Evolutionary conservation across 2,888 invertebrate species (phyloP), one percentile per base, ranked within the genome.

Genomic region (Seira musarum): DNA sequence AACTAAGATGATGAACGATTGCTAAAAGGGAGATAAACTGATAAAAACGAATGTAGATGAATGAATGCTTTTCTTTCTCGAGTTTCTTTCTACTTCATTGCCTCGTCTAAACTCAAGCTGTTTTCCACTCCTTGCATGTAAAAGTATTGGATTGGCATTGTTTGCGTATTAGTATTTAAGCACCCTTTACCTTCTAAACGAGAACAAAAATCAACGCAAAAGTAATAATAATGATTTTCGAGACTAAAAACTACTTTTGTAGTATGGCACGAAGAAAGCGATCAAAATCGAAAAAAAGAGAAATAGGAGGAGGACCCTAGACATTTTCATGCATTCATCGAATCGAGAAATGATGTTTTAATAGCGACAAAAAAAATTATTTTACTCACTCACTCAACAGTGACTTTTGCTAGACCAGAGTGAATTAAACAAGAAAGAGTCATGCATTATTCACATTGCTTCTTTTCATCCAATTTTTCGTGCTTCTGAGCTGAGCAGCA

Each of bases 401-500:
- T 65, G 25, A 30, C 30, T 30, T 30, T 30, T 30, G 8, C 3
- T 30, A 30, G 30, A 8, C 30, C 2, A 30, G 30, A 63, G 69
- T 64, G 69, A 69, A 69, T 76, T 76, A 63, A 76, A 68, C 64
- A 30, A 30, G 30, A 30, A 8, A 30, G 40, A 76, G 76, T 76
- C 76, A 69, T 76, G 76, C 76, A 76, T 76, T 69, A 76, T 76
- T 76, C 69, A 69, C 69, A 69, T 69, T 64, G 25, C 25, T 40
- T 63, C 24, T 2, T 71, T 60, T 46, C 17, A 53, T 21, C n/a
- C 17, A 30, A 30, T 30, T 30, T 30, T 30, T 30, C 30, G 30
- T 30, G 30, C 30, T 30, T 8, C 30, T 30, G 30, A 30, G 8
- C 30, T 30, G 30, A 30, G 8, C 30, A 5, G 30, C n/a, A 30